Percentiles rank a stretch among this genome's conserved stretches.
Evolutionary conservation across 2,888 invertebrate genomes (phyloP).

Genomic region (Eupithecia exiguata): DNA sequence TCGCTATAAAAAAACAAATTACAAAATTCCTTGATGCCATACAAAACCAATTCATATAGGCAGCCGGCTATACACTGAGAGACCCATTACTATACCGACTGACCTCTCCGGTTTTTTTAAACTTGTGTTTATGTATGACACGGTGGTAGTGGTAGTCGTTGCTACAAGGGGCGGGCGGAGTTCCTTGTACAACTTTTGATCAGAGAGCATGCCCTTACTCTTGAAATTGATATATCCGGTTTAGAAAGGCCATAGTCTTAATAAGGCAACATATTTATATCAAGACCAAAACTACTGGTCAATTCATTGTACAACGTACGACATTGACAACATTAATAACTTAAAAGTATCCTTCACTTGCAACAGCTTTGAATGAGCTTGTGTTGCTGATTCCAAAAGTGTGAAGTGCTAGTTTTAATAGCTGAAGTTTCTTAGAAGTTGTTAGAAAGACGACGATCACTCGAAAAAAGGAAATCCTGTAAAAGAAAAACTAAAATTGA

Average conservation of each 20-base stretch:
- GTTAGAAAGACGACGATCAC: not conserved
- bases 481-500: conserved; percentile 24
- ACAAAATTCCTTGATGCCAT: not conserved
- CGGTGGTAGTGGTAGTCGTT: no score
- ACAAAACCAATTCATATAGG: not conserved
- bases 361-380: not conserved
- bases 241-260: conserved; percentile 10
- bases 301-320: not conserved
- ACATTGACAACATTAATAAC: not conserved
- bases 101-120: no score
- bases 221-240: conserved; percentile 12
- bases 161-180: no score
- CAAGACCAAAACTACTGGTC: conserved; percentile 3
- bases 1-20: not conserved
- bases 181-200: not conserved
- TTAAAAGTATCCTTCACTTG: no score
- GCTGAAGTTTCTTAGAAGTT: not conserved
- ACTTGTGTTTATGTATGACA: no score
- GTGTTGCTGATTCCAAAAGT: not conserved
- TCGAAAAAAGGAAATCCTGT: conserved; percentile 11
- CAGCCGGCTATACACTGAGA: no score
- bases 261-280: not conserved
- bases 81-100: no score
- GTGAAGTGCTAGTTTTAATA: not conserved
- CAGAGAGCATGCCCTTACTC: not conserved